These are phyloP conservation scores for Drosophila buzzatii DNA, from an alignment of 2,888 invertebrate species.

Conservation along the genomic window DNA sequence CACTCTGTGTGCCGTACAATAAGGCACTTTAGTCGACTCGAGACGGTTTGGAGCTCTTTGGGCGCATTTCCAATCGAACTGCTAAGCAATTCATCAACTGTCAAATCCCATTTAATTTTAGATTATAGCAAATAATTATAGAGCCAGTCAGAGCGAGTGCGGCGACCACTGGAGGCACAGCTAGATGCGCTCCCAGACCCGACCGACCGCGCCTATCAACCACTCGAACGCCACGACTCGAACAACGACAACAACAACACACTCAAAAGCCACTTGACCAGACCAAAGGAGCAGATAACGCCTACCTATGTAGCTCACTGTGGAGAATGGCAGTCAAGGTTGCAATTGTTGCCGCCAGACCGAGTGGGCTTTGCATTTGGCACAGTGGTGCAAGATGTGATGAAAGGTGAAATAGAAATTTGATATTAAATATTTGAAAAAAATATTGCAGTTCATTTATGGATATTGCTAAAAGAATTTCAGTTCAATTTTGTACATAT, in stretches of 20 bases:
- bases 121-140: slow-evolving; percentile 77
- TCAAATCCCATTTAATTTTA: slow-evolving; percentile 77
- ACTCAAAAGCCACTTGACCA: slow-evolving; percentile 69
- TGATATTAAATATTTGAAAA: background rate
- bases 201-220: slow-evolving; percentile 36
- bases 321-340: slow-evolving; percentile 66
- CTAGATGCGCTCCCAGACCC: slow-evolving; percentile 4
- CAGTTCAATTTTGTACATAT: too few species aligned
- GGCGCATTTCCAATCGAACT: slow-evolving; percentile 64
- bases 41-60: slow-evolving; percentile 6
- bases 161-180: slow-evolving; percentile 25
- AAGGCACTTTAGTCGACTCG: slow-evolving; percentile 28
- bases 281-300: slow-evolving; percentile 47
- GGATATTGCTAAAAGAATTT: too few species aligned
- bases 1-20: slow-evolving; percentile 42
- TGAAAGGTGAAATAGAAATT: background rate
- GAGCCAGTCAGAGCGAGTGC: slow-evolving; percentile 30
- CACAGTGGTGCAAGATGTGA: slow-evolving; percentile 27
- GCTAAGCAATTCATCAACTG: slow-evolving; percentile 74
- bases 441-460: too few species aligned
- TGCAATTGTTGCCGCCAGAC: slow-evolving; percentile 65
- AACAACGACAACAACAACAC: slow-evolving; percentile 37
- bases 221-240: slow-evolving; percentile 59
- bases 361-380: slow-evolving; percentile 29
- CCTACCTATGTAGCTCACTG: slow-evolving; percentile 9